Base-by-base conservation (phyloP, 2,797 vertebrate species). In the Parauchenoglanis punctatus region DNA sequence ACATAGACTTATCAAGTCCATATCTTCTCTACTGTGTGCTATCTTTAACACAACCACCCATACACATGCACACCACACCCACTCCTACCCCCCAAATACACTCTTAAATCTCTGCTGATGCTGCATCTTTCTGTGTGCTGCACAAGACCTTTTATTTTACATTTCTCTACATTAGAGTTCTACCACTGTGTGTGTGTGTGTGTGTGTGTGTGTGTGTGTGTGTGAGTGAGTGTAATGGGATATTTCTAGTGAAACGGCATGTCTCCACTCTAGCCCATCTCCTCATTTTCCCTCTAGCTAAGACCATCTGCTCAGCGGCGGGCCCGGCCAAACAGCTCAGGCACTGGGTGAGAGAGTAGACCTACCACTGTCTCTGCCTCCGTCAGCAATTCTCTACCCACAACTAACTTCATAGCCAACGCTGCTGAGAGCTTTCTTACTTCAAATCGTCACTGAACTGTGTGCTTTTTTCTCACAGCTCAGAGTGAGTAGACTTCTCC, bases 231-330 rank as follows among this genome's bases (percentile, higher is more conserved):
- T 87, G 89, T 44, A 89, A 89, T 88, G 80, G 88, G 87, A 89
- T 56, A 76, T 88, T 81, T 89, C 80, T 86, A 86, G 91, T 92
- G 73, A 88, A 89, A 88, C 76, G 52, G 84, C 88, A 88, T 92
- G 91, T 85, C 90, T 92, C 90, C 91, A 91, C 93, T 94, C 91
- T 91, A 92, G 92, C 88, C 93, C 61, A 46, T 84, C 88, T 84
- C 63, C 77, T 90, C 88, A 87, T 91, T 93, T 91, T 94, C 81
- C 90, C 94, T 93, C 91, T 88, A 90, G 92, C 93, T 93, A 94
- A 94, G 85, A 77, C 94, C 95, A 96, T 96, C 95, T 96, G 95
- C 93, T 96, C 94, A 88, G 91, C 40, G 85, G 93, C 91, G 93
- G 94, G 91, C 90, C 92, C 91, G 92, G 93, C 94, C 95, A 95